Conservation (phyloP, 92 coral and sea anemone genomes). For the Hydrozoanthus gracilis region DNA sequence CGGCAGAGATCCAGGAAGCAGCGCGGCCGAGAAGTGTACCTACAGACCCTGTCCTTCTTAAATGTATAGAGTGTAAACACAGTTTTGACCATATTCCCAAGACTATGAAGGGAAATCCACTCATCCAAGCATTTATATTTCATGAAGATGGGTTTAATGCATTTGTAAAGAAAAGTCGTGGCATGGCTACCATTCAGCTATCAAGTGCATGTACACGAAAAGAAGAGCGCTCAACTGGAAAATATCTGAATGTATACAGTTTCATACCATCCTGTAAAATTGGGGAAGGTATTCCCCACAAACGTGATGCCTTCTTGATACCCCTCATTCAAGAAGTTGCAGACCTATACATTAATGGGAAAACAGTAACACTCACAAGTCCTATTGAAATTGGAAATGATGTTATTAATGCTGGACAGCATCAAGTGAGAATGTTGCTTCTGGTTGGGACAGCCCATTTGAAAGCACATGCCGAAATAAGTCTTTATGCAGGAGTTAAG, state of each 20-base stretch:
- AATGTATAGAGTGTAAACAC: conserved; percentile 58
- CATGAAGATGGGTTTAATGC: conserved; percentile 74
- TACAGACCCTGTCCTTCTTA: conserved; percentile 40
- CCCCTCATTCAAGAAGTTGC: conserved; percentile 71
- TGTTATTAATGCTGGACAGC: conserved; percentile 48
- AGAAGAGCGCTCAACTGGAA: conserved; percentile 48
- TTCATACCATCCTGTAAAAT: conserved; percentile 61
- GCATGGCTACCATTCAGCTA: conserved; percentile 63
- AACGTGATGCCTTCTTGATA: conserved; percentile 71
- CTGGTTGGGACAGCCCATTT: conserved; percentile 74
- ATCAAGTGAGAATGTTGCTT: conserved; percentile 63
- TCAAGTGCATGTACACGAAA: conserved; percentile 59
- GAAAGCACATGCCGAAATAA: conserved; percentile 70
- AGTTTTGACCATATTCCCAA: conserved; percentile 47
- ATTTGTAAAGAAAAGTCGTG: conserved; percentile 58
- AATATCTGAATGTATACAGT: conserved; percentile 54
- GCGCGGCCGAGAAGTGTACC: background rate
- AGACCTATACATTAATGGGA: conserved; percentile 63
- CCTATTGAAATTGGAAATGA: conserved; percentile 27
- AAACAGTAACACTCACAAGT: conserved; percentile 32
- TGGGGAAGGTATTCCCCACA: conserved; percentile 67
- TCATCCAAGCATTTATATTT: conserved; percentile 67
- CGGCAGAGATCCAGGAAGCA: conserved; percentile 48
- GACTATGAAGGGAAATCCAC: conserved; percentile 57
- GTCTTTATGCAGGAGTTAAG: conserved; percentile 75